A percentile compares a stretch with the other conserved stretches of the same genome.
These are phyloP conservation scores for Pristionchus fissidentatus DNA, from an alignment of 2,888 invertebrate species.

Conservation along the genomic window DNA sequence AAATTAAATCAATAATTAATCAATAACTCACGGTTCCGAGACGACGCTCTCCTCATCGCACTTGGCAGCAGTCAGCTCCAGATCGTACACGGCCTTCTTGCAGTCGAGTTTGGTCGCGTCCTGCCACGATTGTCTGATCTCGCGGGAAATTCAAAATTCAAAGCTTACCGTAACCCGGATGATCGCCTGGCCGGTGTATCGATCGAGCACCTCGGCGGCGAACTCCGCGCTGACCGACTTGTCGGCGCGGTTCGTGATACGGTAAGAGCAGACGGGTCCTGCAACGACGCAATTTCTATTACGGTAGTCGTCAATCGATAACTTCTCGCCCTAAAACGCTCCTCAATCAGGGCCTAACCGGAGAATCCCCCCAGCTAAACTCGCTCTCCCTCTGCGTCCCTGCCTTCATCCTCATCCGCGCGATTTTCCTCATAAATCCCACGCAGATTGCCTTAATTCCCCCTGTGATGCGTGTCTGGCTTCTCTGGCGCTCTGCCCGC, in stretches of 20 bases:
- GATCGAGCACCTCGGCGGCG: constrained; percentile 69
- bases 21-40: constrained; percentile 59
- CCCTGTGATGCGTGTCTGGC: neutral
- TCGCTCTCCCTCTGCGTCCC: constrained; percentile 3
- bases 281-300: neutral
- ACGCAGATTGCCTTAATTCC: constrained; percentile 32
- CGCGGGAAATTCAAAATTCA: neutral
- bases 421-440: neutral
- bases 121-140: constrained; percentile 49
- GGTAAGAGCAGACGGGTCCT: constrained; percentile 70
- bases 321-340: no score
- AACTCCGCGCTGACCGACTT: constrained; percentile 52
- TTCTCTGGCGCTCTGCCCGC: constrained; percentile 7
- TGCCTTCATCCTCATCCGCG: neutral
- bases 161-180: constrained; percentile 66
- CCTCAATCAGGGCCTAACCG: no score
- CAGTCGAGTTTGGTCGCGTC: constrained; percentile 67
- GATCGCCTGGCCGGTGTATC: constrained; percentile 68
- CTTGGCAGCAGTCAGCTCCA: constrained; percentile 67
- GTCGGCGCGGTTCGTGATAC: constrained; percentile 40
- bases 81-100: constrained; percentile 64
- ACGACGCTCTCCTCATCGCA: constrained; percentile 68
- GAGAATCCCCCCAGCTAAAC: no score
- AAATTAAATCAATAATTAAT: no score
- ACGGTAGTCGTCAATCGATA: constrained; percentile 42